Evolutionary conservation across 1,140 invertebrate species (phyloP).

Genomic region (Zaprionus africanus): DNA sequence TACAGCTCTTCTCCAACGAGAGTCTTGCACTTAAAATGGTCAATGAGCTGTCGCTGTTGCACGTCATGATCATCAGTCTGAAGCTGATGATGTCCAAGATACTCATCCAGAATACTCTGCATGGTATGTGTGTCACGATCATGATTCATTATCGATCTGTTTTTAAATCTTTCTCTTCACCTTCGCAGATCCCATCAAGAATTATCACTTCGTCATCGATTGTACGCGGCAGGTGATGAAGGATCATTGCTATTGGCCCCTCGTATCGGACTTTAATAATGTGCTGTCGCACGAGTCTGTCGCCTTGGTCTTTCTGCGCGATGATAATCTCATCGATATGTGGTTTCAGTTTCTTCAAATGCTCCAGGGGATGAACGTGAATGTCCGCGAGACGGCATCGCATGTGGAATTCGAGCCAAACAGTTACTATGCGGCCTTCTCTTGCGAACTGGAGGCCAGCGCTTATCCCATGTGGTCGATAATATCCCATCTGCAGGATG

Average conservation of each 20-base stretch:
- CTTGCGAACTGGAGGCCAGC: slow-evolving; percentile 97
- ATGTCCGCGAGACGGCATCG: slow-evolving; percentile 93
- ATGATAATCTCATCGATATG: slow-evolving; percentile 94
- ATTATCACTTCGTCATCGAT: slow-evolving; percentile 96
- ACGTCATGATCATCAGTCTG: slow-evolving; percentile 97
- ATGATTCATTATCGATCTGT: not conserved
- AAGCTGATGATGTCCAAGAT: slow-evolving; percentile 97
- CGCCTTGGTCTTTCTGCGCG: slow-evolving; percentile 94
- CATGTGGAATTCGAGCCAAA: slow-evolving; percentile 99
- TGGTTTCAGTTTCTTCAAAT: slow-evolving; percentile 97
- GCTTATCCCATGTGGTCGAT: slow-evolving; percentile 99
- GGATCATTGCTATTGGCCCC: slow-evolving; percentile 98
- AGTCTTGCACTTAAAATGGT: slow-evolving; percentile 95
- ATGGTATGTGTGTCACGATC: slow-evolving; percentile 86
- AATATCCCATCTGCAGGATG: slow-evolving; percentile 92
- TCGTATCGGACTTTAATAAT: slow-evolving; percentile 98
- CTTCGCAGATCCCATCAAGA: slow-evolving; percentile 89
- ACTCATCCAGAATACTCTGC: slow-evolving; percentile 93
- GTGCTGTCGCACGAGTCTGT: slow-evolving; percentile 97
- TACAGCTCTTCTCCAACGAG: slow-evolving; percentile 98
- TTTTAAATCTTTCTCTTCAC: slow-evolving; percentile 40
- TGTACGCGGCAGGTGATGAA: slow-evolving; percentile 96
- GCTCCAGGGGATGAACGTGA: slow-evolving; percentile 99
- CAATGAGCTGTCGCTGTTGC: slow-evolving; percentile 93
- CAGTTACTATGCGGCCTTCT: slow-evolving; percentile 98